phyloP scores from a whole-genome alignment of 2,888 invertebrate species.

The Dicyrtoma fusca region DNA sequence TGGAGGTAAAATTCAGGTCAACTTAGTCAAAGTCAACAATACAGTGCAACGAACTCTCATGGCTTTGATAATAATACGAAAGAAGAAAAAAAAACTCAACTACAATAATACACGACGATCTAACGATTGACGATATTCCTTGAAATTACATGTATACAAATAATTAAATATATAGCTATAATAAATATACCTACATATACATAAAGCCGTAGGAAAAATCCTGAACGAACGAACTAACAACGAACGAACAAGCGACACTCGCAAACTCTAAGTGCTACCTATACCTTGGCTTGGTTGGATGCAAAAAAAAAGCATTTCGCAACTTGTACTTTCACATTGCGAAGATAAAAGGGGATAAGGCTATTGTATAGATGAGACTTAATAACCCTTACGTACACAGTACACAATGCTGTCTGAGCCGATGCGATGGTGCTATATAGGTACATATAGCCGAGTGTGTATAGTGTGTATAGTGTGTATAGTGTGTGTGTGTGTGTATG shows the following conservation, averaged over 20 bases:
- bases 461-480: background rate
- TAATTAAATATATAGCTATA: background rate
- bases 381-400: slow-evolving; percentile 22
- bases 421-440: background rate
- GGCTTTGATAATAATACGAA: slow-evolving; percentile 40
- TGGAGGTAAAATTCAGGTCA: slow-evolving; percentile 49
- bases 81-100: background rate
- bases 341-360: slow-evolving; percentile 34
- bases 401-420: slow-evolving; percentile 1
- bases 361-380: slow-evolving; percentile 33
- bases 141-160: too few relatives aligned
- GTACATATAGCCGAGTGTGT: background rate
- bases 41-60: slow-evolving; percentile 54
- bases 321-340: slow-evolving; percentile 53
- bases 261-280: slow-evolving; percentile 18
- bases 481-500: background rate
- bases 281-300: slow-evolving; percentile 33
- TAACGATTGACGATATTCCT: too few relatives aligned
- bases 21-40: slow-evolving; percentile 57
- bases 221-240: too few relatives aligned
- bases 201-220: slow-evolving; percentile 15
- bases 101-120: background rate
- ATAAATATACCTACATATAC: background rate
- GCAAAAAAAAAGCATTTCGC: slow-evolving; percentile 44
- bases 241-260: too few relatives aligned